Conservation (phyloP, 2,888 invertebrate species). For the Liposcelis brunnea region DNA sequence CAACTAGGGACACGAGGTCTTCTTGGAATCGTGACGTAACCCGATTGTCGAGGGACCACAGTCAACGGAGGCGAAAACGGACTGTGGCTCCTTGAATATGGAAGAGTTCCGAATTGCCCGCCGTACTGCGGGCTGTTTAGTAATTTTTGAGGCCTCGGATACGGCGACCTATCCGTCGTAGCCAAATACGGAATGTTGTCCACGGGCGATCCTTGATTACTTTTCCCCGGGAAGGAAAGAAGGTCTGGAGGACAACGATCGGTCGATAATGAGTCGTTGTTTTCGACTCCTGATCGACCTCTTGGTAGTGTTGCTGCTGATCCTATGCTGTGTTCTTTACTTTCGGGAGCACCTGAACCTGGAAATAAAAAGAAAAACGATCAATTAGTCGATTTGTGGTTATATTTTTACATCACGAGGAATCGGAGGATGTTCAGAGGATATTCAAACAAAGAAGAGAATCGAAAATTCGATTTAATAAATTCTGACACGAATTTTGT, state of each 20-base stretch:
- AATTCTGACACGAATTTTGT: too few relatives aligned
- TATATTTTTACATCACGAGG: too few relatives aligned
- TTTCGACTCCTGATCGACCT: background rate
- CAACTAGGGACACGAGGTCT: constrained; percentile 69
- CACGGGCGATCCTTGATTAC: constrained; percentile 39
- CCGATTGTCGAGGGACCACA: constrained; percentile 53
- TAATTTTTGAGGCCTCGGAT: constrained; percentile 34
- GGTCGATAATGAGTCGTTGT: background rate
- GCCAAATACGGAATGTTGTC: constrained; percentile 40
- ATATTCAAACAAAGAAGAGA: too few relatives aligned
- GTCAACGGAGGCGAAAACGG: constrained; percentile 52
- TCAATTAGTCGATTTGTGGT: too few relatives aligned
- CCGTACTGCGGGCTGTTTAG: constrained; percentile 27
- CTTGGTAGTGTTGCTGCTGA: background rate
- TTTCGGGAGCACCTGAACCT: too few relatives aligned
- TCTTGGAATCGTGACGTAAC: constrained; percentile 74
- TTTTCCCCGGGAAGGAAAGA: constrained; percentile 52
- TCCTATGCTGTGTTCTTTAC: background rate
- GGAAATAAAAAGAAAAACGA: too few relatives aligned
- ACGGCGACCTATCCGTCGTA: constrained; percentile 8
- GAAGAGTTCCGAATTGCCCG: constrained; percentile 54
- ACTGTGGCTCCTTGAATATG: constrained; percentile 61
- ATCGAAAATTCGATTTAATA: too few relatives aligned
- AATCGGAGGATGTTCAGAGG: too few relatives aligned
- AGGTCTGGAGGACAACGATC: constrained; percentile 60